A percentile compares a stretch with the other conserved stretches of the same genome.
Conservation (phyloP, 2,888 invertebrate genomes). For the Magallana nippona region DNA sequence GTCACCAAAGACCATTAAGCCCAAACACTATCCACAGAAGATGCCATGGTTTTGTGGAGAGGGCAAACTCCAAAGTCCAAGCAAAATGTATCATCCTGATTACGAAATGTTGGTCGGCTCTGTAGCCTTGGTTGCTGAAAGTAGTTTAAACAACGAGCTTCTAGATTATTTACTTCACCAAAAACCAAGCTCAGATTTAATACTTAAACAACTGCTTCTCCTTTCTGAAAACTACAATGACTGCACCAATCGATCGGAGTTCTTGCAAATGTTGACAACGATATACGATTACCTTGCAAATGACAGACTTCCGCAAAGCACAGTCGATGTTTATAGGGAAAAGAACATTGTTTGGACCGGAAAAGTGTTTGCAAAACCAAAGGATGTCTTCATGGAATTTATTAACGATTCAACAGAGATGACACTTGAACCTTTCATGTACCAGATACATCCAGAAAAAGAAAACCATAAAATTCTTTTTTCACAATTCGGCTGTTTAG, state of each 20-base stretch:
- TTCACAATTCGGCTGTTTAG: constrained; percentile 10
- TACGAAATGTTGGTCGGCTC: constrained; percentile 34
- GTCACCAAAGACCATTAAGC: not conserved
- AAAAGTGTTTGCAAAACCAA: constrained; percentile 36
- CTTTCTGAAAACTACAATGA: constrained; percentile 30
- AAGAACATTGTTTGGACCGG: constrained; percentile 41
- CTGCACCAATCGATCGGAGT: constrained; percentile 34
- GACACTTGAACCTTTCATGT: constrained; percentile 42
- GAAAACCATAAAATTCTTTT: constrained; percentile 10
- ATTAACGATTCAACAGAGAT: not conserved
- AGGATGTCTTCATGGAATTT: constrained; percentile 19
- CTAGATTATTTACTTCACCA: not conserved
- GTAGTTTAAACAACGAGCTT: no score
- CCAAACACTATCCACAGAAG: constrained; percentile 10
- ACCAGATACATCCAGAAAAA: not conserved
- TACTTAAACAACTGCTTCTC: constrained; percentile 28
- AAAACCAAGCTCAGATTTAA: not conserved
- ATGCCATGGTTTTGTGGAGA: constrained; percentile 23
- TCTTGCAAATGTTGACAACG: constrained; percentile 18
- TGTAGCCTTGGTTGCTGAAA: constrained; percentile 12
- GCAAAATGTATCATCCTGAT: not conserved
- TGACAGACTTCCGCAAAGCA: not conserved
- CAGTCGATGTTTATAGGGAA: no score
- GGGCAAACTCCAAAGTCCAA: constrained; percentile 6
- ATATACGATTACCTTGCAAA: constrained; percentile 37